Conservation (phyloP, 2,888 invertebrate genomes). For the Mythimna loreyi region DNA sequence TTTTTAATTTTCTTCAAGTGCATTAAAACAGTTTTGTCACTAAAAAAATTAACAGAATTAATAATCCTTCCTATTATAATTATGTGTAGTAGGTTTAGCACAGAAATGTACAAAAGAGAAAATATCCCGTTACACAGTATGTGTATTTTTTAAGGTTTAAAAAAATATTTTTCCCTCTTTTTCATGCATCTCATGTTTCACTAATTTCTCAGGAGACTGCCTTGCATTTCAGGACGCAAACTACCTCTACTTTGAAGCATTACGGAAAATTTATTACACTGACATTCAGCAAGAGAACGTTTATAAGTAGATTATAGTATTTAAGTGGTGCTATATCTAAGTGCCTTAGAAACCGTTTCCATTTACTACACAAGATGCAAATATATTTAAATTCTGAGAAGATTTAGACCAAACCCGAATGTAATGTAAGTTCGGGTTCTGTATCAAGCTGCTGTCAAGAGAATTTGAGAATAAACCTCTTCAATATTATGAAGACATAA, state of each 20-base stretch:
- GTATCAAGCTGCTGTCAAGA: background rate
- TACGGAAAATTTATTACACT: conserved; percentile 13
- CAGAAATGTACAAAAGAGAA: too few relatives aligned
- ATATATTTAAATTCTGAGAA: background rate
- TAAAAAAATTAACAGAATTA: too few relatives aligned
- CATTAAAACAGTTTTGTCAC: too few relatives aligned
- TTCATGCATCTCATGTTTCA: background rate
- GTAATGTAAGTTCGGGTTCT: background rate
- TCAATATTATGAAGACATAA: too few relatives aligned
- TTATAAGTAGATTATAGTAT: conserved; percentile 7
- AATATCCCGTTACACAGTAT: too few relatives aligned
- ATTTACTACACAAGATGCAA: background rate
- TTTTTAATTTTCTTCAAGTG: too few relatives aligned
- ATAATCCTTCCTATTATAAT: too few relatives aligned
- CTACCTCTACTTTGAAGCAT: conserved; percentile 12
- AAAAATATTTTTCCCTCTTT: background rate
- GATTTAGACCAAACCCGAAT: background rate
- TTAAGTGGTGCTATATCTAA: conserved; percentile 9
- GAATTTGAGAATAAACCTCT: background rate
- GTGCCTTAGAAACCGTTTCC: background rate
- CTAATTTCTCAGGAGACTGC: conserved; percentile 29
- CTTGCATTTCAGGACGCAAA: conserved; percentile 22
- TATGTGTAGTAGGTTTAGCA: too few relatives aligned
- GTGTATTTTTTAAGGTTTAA: background rate
- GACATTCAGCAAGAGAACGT: conserved; percentile 1